phyloP scores from a whole-genome alignment of 53 echinoderm and acorn worm genomes.

The Patiria pectinifera region DNA sequence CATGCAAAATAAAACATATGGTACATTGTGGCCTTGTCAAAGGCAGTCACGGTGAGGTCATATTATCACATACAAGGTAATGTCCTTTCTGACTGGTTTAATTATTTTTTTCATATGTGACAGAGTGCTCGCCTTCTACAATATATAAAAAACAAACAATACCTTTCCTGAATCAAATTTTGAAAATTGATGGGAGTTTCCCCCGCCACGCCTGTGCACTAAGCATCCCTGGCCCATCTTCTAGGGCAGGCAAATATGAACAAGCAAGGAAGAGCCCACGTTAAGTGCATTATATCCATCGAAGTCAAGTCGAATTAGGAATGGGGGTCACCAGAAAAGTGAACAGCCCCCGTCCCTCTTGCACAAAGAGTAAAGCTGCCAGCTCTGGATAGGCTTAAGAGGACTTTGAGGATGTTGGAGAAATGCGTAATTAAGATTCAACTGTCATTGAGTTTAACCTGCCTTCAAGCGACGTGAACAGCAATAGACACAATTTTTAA shows the following conservation, averaged over 20 bases:
- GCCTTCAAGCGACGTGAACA: too few relatives aligned
- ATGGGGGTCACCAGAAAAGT: slow-evolving; percentile 3
- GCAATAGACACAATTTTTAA: too few relatives aligned
- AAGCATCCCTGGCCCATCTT: background rate
- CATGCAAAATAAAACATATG: too few relatives aligned
- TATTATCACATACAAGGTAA: too few relatives aligned
- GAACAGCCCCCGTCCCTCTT: background rate
- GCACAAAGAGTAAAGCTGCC: background rate
- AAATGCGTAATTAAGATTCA: background rate
- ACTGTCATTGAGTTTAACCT: background rate
- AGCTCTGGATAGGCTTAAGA: background rate
- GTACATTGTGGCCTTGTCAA: too few relatives aligned
- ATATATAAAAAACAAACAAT: too few relatives aligned
- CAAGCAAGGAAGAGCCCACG: slow-evolving; percentile 35
- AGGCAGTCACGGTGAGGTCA: too few relatives aligned
- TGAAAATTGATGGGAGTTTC: background rate
- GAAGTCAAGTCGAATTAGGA: slow-evolving; percentile 20
- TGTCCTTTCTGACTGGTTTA: too few relatives aligned
- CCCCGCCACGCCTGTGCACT: background rate
- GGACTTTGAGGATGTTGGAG: background rate
- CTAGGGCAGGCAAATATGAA: slow-evolving; percentile 40
- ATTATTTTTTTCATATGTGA: too few relatives aligned
- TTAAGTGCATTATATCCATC: slow-evolving; percentile 37
- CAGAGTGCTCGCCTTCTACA: too few relatives aligned
- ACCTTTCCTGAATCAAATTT: background rate